These are phyloP conservation scores for Onychomys leucogaster DNA, from an alignment of 2,797 vertebrate genomes.

Conservation along the genomic window DNA sequence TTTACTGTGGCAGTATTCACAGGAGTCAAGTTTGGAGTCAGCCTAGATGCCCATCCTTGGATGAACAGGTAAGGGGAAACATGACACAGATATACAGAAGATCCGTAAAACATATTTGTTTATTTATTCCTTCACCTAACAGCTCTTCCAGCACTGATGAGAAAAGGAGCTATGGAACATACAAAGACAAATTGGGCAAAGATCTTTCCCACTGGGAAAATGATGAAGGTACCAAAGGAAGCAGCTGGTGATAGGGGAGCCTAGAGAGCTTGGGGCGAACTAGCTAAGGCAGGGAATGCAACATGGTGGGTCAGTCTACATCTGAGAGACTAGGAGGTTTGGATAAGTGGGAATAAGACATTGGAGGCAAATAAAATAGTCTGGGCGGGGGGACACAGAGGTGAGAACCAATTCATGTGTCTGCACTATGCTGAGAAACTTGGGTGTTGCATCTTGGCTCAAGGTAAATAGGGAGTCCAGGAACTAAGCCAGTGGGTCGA, in stretches of 20 bases:
- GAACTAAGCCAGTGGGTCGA: neutral
- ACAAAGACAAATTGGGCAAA: neutral
- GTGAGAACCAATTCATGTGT: neutral
- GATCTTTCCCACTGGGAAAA: neutral
- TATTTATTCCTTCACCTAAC: neutral
- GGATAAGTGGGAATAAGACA: too few relatives aligned
- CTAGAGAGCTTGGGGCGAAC: too few relatives aligned
- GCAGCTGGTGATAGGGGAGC: neutral
- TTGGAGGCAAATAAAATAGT: neutral
- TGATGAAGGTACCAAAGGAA: neutral
- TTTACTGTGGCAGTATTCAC: neutral
- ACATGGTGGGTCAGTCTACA: neutral
- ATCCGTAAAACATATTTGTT: neutral
- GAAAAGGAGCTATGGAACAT: neutral
- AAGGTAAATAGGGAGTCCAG: neutral
- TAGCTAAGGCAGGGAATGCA: fast-evolving
- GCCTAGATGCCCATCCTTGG: neutral
- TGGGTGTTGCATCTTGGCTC: neutral
- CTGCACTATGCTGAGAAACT: neutral
- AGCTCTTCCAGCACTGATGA: neutral
- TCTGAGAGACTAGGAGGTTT: neutral
- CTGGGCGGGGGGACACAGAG: neutral
- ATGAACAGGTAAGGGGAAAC: neutral
- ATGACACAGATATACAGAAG: neutral
- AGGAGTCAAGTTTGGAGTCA: neutral